Conservation (phyloP, 2,113 vertebrate species). For the Calyptomena viridis region DNA sequence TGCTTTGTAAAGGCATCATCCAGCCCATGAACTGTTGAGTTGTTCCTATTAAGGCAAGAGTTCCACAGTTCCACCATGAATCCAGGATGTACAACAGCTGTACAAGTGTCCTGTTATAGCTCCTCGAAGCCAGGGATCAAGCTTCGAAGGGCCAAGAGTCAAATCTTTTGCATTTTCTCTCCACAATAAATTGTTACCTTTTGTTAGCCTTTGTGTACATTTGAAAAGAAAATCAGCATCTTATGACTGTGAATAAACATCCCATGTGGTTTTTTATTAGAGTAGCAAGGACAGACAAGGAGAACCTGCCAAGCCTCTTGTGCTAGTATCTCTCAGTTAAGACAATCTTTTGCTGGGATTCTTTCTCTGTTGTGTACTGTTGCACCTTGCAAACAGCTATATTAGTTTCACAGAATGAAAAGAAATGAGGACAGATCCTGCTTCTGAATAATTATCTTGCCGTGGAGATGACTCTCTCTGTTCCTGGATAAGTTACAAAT, state of each 20-base stretch:
- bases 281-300: background rate
- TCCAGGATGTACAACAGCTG: background rate
- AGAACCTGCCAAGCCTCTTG: background rate
- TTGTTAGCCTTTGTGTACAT: background rate
- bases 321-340: background rate
- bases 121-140: background rate
- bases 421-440: background rate
- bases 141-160: background rate
- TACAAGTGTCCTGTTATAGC: background rate
- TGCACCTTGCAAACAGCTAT: background rate
- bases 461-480: background rate
- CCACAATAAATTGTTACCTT: background rate
- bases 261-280: background rate
- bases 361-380: background rate
- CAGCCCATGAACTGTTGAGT: background rate
- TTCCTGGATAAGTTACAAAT: background rate
- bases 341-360: background rate
- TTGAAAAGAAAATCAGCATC: background rate
- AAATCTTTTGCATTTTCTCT: background rate
- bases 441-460: background rate
- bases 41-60: background rate
- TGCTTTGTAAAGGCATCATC: background rate
- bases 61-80: background rate
- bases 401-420: background rate
- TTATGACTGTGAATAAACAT: background rate